phyloP scores from a whole-genome alignment of 2,888 invertebrate species.

The Apotomis capreana region DNA sequence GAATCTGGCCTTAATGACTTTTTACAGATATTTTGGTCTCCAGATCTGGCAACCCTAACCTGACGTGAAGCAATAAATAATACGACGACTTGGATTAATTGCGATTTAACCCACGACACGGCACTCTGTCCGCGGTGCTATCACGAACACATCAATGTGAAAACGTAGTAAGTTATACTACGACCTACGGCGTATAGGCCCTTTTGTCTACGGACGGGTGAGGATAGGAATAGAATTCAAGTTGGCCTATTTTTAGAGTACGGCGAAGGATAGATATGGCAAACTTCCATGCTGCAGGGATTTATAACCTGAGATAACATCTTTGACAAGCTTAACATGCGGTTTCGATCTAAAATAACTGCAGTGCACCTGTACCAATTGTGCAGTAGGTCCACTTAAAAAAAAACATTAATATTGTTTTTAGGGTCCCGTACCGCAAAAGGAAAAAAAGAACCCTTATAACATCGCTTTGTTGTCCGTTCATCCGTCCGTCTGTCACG shows the following conservation, averaged over 20 bases:
- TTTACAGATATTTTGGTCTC: too few species aligned
- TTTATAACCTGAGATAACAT: conserved; percentile 15
- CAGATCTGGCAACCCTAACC: conserved; percentile 20
- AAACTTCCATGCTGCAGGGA: conserved; percentile 28
- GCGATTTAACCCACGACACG: conserved; percentile 71
- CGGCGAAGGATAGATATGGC: conserved; percentile 31
- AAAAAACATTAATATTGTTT: too few species aligned
- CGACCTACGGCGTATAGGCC: neutral
- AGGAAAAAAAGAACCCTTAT: too few species aligned
- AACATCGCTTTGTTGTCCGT: too few species aligned
- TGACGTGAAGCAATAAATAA: conserved; percentile 68
- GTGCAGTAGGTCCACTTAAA: neutral
- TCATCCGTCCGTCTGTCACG: too few species aligned
- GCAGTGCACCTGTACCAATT: neutral
- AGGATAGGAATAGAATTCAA: conserved; percentile 27
- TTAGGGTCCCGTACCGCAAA: too few species aligned
- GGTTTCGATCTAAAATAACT: neutral
- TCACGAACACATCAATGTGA: neutral
- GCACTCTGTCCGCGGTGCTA: conserved; percentile 38
- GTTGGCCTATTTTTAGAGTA: conserved; percentile 24
- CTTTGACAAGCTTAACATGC: neutral
- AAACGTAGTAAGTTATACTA: neutral
- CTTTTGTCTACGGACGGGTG: neutral
- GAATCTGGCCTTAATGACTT: too few species aligned
- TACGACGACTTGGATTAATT: conserved; percentile 71